phyloP scores from a whole-genome alignment of 2,888 invertebrate genomes.

The Thymelicus lineola region DNA sequence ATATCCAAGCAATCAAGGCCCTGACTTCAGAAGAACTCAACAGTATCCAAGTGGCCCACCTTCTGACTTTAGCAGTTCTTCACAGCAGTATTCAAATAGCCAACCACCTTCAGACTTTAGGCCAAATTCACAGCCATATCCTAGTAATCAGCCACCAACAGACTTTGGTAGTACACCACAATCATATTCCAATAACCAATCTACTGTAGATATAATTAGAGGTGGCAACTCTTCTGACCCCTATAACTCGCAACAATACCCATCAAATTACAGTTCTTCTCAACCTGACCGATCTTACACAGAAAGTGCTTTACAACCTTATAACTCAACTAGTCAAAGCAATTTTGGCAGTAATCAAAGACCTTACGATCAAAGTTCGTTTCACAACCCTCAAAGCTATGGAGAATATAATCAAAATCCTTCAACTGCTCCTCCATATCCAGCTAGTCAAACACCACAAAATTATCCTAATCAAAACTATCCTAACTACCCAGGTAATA shows the following conservation, averaged over 20 bases:
- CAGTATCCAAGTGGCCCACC: conserved; percentile 2
- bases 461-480: conserved; percentile 55
- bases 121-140: conserved; percentile 10
- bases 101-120: conserved; percentile 22
- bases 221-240: conserved; percentile 52
- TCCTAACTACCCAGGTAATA: conserved; percentile 55
- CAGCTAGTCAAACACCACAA: conserved; percentile 59
- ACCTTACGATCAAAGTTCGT: conserved; percentile 61
- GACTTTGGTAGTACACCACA: conserved; percentile 27
- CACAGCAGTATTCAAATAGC: conserved; percentile 23
- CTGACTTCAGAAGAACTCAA: conserved; percentile 22
- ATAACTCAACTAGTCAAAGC: conserved; percentile 60
- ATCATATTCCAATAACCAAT: conserved; percentile 26
- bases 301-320: conserved; percentile 54
- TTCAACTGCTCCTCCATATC: conserved; percentile 49
- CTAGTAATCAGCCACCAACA: conserved; percentile 24
- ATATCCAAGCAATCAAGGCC: conserved; percentile 24
- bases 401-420: conserved; percentile 63
- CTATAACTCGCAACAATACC: conserved; percentile 64
- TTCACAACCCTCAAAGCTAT: conserved; percentile 59
- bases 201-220: conserved; percentile 21
- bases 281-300: conserved; percentile 62
- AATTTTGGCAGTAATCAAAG: conserved; percentile 64
- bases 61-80: neutral
- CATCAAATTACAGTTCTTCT: conserved; percentile 64